These are phyloP conservation scores for Elachura formosa DNA, from an alignment of 2,113 vertebrate genomes.

Conservation along the genomic window DNA sequence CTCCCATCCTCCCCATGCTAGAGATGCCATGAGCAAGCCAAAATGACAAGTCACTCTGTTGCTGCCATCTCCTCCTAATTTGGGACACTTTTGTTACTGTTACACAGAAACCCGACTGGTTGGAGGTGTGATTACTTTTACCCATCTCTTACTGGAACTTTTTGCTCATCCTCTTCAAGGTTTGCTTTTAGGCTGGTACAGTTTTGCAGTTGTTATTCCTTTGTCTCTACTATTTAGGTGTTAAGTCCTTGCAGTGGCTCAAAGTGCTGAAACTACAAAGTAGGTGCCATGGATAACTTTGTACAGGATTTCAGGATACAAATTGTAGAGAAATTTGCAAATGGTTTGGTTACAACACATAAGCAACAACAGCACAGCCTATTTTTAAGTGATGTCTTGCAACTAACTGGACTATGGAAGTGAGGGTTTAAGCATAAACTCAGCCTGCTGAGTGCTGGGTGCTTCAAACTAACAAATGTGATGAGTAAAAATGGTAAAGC, in stretches of 20 bases:
- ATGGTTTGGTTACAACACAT: slow-evolving; percentile 67
- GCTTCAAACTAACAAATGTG: slow-evolving; percentile 53
- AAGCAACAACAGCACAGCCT: slow-evolving; percentile 74
- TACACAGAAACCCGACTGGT: neutral
- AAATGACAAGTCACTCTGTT: neutral
- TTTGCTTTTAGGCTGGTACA: slow-evolving; percentile 63
- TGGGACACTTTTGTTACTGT: neutral
- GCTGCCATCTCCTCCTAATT: neutral
- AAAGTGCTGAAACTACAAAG: slow-evolving; percentile 81
- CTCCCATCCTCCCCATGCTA: neutral
- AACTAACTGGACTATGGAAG: slow-evolving; percentile 65
- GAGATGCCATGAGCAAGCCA: slow-evolving; percentile 7
- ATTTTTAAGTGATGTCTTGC: slow-evolving; percentile 60
- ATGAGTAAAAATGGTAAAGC: slow-evolving; percentile 61
- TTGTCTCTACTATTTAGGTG: slow-evolving; percentile 71
- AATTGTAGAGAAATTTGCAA: slow-evolving; percentile 49
- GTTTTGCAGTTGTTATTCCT: slow-evolving; percentile 58
- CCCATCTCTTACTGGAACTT: slow-evolving; percentile 52
- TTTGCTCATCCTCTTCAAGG: slow-evolving; percentile 68
- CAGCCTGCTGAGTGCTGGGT: slow-evolving; percentile 62
- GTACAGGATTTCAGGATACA: slow-evolving; percentile 15
- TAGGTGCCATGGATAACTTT: slow-evolving; percentile 66
- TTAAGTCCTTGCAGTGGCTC: slow-evolving; percentile 72
- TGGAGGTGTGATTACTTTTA: slow-evolving; percentile 18
- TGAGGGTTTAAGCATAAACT: slow-evolving; percentile 59